Conservation (phyloP, 1,140 invertebrate species). For the Apis dorsata region DNA sequence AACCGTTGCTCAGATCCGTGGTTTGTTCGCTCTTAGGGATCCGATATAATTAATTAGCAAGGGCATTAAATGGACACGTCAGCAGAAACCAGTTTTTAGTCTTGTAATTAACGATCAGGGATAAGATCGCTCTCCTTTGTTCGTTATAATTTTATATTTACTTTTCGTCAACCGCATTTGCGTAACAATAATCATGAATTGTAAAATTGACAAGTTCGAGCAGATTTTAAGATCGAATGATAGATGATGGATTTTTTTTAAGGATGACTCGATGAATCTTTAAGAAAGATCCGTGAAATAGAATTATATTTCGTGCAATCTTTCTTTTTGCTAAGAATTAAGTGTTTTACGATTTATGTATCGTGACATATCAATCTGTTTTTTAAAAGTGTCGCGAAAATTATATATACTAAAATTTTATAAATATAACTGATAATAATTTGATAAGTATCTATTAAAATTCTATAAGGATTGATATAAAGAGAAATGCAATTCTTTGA, state of each 20-base stretch:
- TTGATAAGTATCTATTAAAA: too few species aligned
- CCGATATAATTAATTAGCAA: slow-evolving; percentile 69
- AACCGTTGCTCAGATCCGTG: slow-evolving; percentile 60
- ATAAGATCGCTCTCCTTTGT: slow-evolving; percentile 57
- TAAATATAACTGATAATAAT: too few species aligned
- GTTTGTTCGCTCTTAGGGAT: slow-evolving; percentile 33
- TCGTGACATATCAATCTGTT: too few species aligned
- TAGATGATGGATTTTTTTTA: not conserved
- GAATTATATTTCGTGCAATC: not conserved
- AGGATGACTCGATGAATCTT: not conserved
- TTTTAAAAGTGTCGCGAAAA: too few species aligned
- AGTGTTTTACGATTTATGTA: too few species aligned
- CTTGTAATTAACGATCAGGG: slow-evolving; percentile 66
- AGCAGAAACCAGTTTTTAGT: slow-evolving; percentile 57
- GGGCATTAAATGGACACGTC: slow-evolving; percentile 69
- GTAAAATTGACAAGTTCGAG: not conserved
- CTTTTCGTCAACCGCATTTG: not conserved
- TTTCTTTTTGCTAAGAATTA: too few species aligned
- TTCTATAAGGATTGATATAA: too few species aligned
- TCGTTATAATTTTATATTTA: slow-evolving; percentile 25
- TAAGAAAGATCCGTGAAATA: not conserved
- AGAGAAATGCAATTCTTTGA: too few species aligned
- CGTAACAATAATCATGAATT: not conserved
- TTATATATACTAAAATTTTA: too few species aligned
- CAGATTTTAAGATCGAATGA: not conserved